These are phyloP conservation scores for Sorex maritimensis DNA, from an alignment of 2,797 vertebrate species.

Conservation along the genomic window DNA sequence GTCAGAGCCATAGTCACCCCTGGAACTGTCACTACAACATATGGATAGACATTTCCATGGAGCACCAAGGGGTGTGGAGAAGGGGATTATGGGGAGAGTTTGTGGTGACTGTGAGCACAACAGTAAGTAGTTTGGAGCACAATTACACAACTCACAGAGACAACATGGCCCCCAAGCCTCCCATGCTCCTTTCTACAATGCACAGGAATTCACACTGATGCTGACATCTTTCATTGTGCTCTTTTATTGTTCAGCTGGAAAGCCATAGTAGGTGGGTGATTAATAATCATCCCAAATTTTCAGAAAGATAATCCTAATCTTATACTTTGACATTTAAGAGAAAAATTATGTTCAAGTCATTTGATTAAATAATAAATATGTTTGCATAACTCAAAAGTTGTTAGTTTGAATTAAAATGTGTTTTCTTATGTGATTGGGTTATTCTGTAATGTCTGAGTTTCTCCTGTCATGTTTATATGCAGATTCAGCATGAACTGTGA, in stretches of 20 bases:
- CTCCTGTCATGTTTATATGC: neutral
- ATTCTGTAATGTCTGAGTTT: neutral
- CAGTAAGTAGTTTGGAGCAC: constrained; percentile 89
- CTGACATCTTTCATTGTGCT: neutral
- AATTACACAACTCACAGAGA: no score
- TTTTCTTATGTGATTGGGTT: neutral
- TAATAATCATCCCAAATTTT: neutral
- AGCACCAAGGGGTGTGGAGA: constrained; percentile 88
- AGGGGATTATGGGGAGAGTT: constrained; percentile 90
- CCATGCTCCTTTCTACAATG: no score
- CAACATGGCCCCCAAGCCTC: neutral
- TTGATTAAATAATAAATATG: neutral
- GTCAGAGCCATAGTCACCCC: constrained; percentile 94
- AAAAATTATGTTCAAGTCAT: neutral
- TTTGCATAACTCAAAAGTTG: neutral
- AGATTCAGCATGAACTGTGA: neutral
- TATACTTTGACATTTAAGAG: neutral
- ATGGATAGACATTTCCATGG: constrained; percentile 92
- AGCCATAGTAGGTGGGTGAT: neutral
- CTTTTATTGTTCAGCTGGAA: neutral
- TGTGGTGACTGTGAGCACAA: constrained; percentile 95
- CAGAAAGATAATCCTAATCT: neutral
- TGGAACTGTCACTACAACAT: constrained; percentile 94
- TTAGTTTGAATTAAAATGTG: neutral
- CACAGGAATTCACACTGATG: neutral